phyloP scores from a whole-genome alignment of 2,113 vertebrate genomes.

The Haplotaxodon microlepis region DNA sequence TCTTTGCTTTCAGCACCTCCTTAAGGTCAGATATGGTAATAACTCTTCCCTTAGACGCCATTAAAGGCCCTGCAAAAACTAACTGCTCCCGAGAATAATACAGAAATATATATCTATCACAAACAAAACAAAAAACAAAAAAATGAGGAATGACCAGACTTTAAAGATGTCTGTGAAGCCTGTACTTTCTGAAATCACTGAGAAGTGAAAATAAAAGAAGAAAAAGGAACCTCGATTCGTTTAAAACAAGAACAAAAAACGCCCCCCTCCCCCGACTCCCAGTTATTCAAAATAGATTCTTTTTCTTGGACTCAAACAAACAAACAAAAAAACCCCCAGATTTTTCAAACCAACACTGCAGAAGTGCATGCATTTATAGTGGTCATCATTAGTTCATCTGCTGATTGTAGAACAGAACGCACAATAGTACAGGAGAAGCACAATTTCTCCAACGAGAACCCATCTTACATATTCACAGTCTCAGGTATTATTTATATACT shows the following conservation, averaged over 20 bases:
- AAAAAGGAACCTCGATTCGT: not conserved
- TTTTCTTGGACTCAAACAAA: conserved; percentile 11
- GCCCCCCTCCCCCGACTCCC: not conserved
- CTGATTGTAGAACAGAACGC: conserved; percentile 60
- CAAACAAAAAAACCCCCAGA: not conserved
- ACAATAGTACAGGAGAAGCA: conserved; percentile 66
- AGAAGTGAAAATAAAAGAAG: conserved; percentile 3
- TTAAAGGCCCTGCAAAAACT: conserved; percentile 39
- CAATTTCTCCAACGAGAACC: conserved; percentile 56
- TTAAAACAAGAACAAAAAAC: not conserved
- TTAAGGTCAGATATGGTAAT: conserved; percentile 51
- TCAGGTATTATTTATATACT: conserved; percentile 71
- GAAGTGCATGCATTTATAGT: conserved; percentile 74
- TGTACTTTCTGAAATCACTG: conserved; percentile 11
- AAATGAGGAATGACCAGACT: conserved; percentile 20
- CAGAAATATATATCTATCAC: not conserved
- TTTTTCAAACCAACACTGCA: conserved; percentile 55
- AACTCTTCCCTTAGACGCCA: conserved; percentile 23
- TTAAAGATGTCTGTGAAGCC: conserved; percentile 4
- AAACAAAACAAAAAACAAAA: not conserved
- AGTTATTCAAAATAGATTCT: conserved; percentile 1
- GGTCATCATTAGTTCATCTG: conserved; percentile 63
- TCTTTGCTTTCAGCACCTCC: conserved; percentile 68
- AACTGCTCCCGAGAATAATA: conserved; percentile 18
- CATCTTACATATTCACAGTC: conserved; percentile 74